These are phyloP conservation scores for Eupeodes latifasciatus DNA, from an alignment of 2,888 invertebrate genomes.

Conservation along the genomic window DNA sequence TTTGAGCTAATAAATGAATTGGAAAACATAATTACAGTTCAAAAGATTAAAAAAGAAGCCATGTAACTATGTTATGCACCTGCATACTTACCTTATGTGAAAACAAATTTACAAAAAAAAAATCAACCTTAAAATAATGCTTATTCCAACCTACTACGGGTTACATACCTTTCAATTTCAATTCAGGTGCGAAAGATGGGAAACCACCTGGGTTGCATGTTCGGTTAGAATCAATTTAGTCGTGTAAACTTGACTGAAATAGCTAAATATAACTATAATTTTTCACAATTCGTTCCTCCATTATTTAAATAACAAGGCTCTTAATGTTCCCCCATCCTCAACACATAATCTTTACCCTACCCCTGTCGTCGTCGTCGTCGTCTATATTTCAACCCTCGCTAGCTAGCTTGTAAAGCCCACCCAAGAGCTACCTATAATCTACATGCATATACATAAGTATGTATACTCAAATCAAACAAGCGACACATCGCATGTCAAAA, in stretches of 20 bases:
- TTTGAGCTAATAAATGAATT: no score
- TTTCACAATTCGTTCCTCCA: conserved; percentile 61
- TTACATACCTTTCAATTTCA: background rate
- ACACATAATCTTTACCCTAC: no score
- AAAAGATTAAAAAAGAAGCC: no score
- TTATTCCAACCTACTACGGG: background rate
- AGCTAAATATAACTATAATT: conserved; percentile 40
- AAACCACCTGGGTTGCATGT: conserved; percentile 67
- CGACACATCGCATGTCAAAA: conserved; percentile 69
- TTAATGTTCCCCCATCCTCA: background rate
- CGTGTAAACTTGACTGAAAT: conserved; percentile 34
- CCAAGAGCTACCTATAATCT: no score
- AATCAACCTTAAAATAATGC: background rate
- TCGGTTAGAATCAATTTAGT: conserved; percentile 58
- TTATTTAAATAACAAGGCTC: conserved; percentile 46
- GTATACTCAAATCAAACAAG: conserved; percentile 38
- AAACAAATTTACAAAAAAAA: background rate
- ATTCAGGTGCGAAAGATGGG: conserved; percentile 37
- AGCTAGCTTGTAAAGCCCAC: no score
- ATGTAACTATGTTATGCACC: no score
- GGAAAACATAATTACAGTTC: no score
- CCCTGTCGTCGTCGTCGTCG: no score
- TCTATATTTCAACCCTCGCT: background rate
- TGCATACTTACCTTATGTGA: background rate
- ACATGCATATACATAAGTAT: no score